Evolutionary conservation across 1,140 invertebrate species (phyloP), one percentile per base, ranked within the genome.

Genomic region (Tachypleus tridentatus): DNA sequence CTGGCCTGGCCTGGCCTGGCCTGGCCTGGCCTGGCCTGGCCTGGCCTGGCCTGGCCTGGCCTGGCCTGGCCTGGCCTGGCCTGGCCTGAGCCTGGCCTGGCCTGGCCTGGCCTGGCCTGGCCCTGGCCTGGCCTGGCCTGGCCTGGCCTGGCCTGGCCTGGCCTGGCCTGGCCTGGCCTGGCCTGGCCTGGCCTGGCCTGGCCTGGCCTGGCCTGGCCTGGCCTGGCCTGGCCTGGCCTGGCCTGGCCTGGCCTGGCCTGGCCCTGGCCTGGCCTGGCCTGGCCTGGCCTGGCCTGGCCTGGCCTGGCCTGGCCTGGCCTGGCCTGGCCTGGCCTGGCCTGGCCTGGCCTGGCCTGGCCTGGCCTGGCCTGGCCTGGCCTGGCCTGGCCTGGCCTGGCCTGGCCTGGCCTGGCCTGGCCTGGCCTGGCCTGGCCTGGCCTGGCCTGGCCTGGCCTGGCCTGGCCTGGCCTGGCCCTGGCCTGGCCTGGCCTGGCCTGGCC

Each of bases 31-130:
- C 64, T 71, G 69, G 61, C 69, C 54, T 66, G 63, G 56, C 60
- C 60, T 70, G 56, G 11, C 61, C 57, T 66, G 58, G 63, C 63
- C 58, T 69, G 68, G 68, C 69, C 65, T 70, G 64, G 69, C 65
- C 52, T 62, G 58, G 64, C 64, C 57, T 67, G 54, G 63, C 63
- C 62, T 69, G 60, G 61, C 57, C 66, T 71, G 56, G 54, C 59
- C 61, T 57, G 61, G 63, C 64, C 67, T 58, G 47, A 59, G 66
- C 64, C 69, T 63, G 64, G 66, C 56, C 70, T 70, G 66, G 66
- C 70, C 70, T 71, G 67, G 70, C 70, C 70, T 71, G 69, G 69
- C 69, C n/a, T n/a, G n/a, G n/a, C n/a, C n/a, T n/a, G n/a, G n/a
- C n/a, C n/a, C n/a, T n/a, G n/a, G n/a, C n/a, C 63, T 65, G 58